Evolutionary conservation across 1,140 invertebrate species (phyloP).

Genomic region (Dryas iulia): DNA sequence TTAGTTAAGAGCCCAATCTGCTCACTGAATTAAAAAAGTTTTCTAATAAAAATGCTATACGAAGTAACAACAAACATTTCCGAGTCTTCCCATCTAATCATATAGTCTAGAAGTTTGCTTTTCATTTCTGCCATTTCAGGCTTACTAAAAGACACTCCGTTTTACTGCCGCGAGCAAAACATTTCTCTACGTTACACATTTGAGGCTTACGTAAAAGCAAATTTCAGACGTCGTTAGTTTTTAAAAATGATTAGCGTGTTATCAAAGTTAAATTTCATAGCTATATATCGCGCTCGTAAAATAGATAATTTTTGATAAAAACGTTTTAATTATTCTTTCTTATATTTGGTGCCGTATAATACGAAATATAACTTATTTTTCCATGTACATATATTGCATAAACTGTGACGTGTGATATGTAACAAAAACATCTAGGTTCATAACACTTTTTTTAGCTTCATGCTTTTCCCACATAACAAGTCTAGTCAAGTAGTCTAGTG

Average conservation of each 20-base stretch:
- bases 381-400: no score
- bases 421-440: no score
- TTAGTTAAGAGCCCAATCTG: slow-evolving; percentile 4
- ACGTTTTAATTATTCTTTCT: no score
- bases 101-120: slow-evolving; percentile 24
- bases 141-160: slow-evolving; percentile 24
- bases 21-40: slow-evolving; percentile 1
- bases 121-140: slow-evolving; percentile 25
- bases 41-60: slow-evolving; percentile 5
- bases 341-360: no score
- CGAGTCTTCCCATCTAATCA: slow-evolving; percentile 17
- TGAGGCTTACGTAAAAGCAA: slow-evolving; percentile 31
- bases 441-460: no score
- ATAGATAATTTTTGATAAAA: no score
- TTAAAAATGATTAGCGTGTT: slow-evolving; percentile 25
- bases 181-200: slow-evolving; percentile 27
- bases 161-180: slow-evolving; percentile 28
- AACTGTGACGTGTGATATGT: no score
- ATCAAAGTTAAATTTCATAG: background rate
- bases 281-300: no score
- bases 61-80: slow-evolving; percentile 4
- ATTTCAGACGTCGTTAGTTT: slow-evolving; percentile 27
- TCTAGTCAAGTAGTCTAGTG: no score
- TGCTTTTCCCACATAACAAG: no score
- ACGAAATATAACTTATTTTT: no score